A percentile compares a stretch with the other conserved stretches of the same genome.
These are phyloP conservation scores for Sepiola atlantica DNA, from an alignment of 2,888 invertebrate species.

Conservation along the genomic window DNA sequence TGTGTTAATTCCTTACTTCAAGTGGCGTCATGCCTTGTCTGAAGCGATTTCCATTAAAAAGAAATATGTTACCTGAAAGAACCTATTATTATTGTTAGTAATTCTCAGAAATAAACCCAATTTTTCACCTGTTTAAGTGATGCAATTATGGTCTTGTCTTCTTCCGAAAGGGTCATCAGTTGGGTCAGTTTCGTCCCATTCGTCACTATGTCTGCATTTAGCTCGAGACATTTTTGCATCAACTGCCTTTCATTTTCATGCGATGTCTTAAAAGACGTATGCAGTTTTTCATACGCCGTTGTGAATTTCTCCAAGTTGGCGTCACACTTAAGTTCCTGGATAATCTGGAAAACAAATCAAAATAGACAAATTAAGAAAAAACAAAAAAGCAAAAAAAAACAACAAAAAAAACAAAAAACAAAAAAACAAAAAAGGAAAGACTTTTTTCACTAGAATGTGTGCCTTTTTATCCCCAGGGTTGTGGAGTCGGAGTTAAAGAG, in stretches of 20 bases:
- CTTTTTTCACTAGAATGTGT: no score
- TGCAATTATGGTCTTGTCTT: constrained; percentile 77
- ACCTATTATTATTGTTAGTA: neutral
- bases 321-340: constrained; percentile 80
- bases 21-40: no score
- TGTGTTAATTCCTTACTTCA: no score
- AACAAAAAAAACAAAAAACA: no score
- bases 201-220: constrained; percentile 77
- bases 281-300: constrained; percentile 83
- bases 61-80: neutral
- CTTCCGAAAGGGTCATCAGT: constrained; percentile 76
- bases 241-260: constrained; percentile 78
- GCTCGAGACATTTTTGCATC: constrained; percentile 75
- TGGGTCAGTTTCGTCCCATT: constrained; percentile 76
- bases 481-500: no score
- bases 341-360: constrained; percentile 57
- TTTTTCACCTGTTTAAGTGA: constrained; percentile 75
- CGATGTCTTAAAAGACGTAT: constrained; percentile 79
- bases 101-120: neutral
- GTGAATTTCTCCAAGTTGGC: constrained; percentile 80
- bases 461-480: no score
- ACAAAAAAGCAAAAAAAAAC: no score
- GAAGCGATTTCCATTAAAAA: no score
- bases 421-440: no score
- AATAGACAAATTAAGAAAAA: no score